Percentiles rank a stretch among this genome's conserved stretches.
These are phyloP conservation scores for Palythoa caribaeorum DNA, from an alignment of 92 coral and sea anemone genomes.

Conservation along the genomic window DNA sequence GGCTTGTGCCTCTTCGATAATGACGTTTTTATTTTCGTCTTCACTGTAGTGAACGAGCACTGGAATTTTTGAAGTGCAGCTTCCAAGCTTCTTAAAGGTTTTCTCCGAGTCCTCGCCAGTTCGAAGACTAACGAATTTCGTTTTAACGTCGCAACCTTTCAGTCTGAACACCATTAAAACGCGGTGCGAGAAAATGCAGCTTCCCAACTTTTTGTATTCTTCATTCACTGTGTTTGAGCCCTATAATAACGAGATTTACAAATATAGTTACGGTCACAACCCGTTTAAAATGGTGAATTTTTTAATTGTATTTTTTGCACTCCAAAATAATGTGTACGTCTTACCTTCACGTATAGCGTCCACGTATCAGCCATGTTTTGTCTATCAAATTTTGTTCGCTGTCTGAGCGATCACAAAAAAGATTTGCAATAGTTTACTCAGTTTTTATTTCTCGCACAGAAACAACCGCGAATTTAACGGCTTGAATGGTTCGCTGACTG, in stretches of 20 bases:
- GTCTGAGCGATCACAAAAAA: neutral
- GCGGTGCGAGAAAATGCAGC: slow-evolving; percentile 71
- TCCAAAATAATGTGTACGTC: neutral
- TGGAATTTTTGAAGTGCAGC: slow-evolving; percentile 38
- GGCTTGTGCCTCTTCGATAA: slow-evolving; percentile 58
- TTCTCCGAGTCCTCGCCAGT: slow-evolving; percentile 49
- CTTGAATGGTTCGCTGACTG: slow-evolving; percentile 13
- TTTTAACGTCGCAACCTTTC: slow-evolving; percentile 40
- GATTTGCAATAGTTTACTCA: neutral
- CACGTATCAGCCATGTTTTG: slow-evolving; percentile 27
- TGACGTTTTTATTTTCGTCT: slow-evolving; percentile 27
- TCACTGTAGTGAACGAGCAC: slow-evolving; percentile 58
- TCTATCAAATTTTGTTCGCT: neutral
- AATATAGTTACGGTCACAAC: neutral
- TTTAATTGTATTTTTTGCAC: neutral
- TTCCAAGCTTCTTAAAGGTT: slow-evolving; percentile 38
- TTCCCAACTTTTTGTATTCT: slow-evolving; percentile 59
- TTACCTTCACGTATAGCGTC: slow-evolving; percentile 46
- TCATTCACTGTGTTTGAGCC: slow-evolving; percentile 66
- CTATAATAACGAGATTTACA: slow-evolving; percentile 10
- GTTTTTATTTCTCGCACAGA: neutral
- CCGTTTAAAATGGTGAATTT: neutral
- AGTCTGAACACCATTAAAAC: slow-evolving; percentile 62
- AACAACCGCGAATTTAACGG: neutral
- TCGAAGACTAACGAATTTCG: slow-evolving; percentile 53